Evolutionary conservation across 2,113 vertebrate genomes (phyloP).

Genomic region (Choloepus hoffmanni): DNA sequence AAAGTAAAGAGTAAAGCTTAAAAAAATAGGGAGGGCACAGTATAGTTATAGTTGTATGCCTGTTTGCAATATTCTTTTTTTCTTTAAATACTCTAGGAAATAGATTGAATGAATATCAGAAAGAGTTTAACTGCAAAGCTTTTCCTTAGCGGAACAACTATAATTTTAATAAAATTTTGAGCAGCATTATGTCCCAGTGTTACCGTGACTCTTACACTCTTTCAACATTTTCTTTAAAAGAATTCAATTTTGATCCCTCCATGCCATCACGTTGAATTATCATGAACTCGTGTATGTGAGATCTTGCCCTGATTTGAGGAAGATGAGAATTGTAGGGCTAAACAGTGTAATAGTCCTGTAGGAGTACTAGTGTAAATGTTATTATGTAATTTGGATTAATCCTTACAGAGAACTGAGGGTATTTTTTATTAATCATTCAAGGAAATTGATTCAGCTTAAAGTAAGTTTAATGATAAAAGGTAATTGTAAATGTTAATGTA

Average conservation of each 20-base stretch:
- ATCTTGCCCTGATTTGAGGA: neutral
- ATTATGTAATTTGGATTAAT: neutral
- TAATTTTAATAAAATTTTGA: slow-evolving; percentile 65
- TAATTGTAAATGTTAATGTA: too few relatives aligned
- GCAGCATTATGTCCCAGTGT: neutral
- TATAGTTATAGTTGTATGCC: neutral
- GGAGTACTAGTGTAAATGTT: neutral
- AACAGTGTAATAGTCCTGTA: neutral
- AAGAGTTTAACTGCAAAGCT: slow-evolving; percentile 23
- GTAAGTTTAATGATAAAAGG: slow-evolving; percentile 16
- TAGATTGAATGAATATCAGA: slow-evolving; percentile 37
- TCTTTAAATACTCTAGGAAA: slow-evolving; percentile 44
- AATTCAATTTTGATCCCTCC: neutral
- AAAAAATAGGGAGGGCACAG: neutral
- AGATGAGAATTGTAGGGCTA: neutral
- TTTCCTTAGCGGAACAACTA: slow-evolving; percentile 4
- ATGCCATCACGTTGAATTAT: neutral
- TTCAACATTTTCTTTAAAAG: slow-evolving; percentile 7
- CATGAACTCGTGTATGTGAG: neutral
- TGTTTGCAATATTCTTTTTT: neutral
- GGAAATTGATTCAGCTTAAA: neutral
- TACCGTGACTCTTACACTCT: slow-evolving; percentile 24
- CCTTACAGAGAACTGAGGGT: neutral
- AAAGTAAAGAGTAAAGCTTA: neutral
- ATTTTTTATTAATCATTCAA: slow-evolving; percentile 38